phyloP scores from a whole-genome alignment of 2,888 invertebrate species.

The Stratiomys singularior region DNA sequence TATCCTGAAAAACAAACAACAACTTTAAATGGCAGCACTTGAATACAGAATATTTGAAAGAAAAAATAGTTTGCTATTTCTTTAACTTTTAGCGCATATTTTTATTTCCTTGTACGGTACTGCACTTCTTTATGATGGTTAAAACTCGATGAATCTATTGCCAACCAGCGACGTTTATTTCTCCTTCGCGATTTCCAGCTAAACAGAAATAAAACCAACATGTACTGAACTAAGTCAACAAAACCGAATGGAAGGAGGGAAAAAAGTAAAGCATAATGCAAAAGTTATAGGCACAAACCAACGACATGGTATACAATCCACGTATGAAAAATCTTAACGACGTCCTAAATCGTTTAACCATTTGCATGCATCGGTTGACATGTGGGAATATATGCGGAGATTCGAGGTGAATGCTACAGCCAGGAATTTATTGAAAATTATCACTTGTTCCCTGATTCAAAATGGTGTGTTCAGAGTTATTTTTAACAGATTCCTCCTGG shows the following conservation, averaged over 20 bases:
- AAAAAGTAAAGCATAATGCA: constrained; percentile 31
- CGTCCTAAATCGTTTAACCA: background rate
- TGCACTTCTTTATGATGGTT: background rate
- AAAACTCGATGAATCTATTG: background rate
- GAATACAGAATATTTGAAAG: too few relatives aligned
- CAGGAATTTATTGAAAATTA: too few relatives aligned
- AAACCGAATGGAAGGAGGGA: constrained; percentile 21
- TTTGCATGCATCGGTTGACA: background rate
- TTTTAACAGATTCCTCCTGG: too few relatives aligned
- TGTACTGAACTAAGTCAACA: constrained; percentile 37
- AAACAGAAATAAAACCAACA: constrained; percentile 31
- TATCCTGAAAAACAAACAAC: too few relatives aligned
- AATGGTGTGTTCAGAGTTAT: too few relatives aligned
- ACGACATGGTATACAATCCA: constrained; percentile 2
- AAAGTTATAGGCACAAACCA: constrained; percentile 1
- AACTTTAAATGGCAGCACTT: too few relatives aligned
- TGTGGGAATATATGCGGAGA: too few relatives aligned
- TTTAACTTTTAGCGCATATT: too few relatives aligned
- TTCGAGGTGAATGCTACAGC: too few relatives aligned
- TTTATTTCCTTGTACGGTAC: background rate
- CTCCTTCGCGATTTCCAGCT: background rate
- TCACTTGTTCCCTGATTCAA: too few relatives aligned
- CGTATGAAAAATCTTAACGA: constrained; percentile 2
- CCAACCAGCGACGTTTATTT: constrained; percentile 17
- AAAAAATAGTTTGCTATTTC: too few relatives aligned